Evolutionary conservation across 2,888 invertebrate genomes (phyloP).

Genomic region (Diplolepis rosae): DNA sequence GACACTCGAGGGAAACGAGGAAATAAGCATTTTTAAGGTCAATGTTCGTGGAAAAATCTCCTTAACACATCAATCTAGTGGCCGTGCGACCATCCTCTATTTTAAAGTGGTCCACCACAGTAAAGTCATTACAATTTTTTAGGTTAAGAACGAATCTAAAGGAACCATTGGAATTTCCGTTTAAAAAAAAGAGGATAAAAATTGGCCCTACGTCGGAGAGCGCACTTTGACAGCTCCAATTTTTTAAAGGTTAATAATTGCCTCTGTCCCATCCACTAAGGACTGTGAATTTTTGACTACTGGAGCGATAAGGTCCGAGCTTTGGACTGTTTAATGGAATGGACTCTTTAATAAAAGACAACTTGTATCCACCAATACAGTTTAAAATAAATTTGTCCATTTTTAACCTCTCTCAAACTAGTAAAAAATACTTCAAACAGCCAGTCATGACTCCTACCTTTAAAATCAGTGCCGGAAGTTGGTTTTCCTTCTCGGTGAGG

Average conservation of each 20-base stretch:
- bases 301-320: too few species aligned
- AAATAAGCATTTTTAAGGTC: conserved; percentile 41
- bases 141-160: conserved; percentile 35
- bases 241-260: background rate
- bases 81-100: conserved; percentile 29
- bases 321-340: too few species aligned
- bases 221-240: conserved; percentile 23
- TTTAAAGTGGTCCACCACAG: conserved; percentile 31
- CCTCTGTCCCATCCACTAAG: background rate
- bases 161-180: conserved; percentile 10
- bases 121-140: conserved; percentile 33
- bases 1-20: conserved; percentile 11
- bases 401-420: too few species aligned
- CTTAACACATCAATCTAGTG: background rate
- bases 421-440: too few species aligned
- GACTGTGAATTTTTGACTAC: too few species aligned
- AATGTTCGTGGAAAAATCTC: background rate
- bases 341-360: too few species aligned
- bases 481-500: too few species aligned
- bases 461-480: too few species aligned
- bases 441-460: too few species aligned
- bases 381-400: too few species aligned
- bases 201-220: background rate
- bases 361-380: too few species aligned
- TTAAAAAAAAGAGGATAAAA: conserved; percentile 34